phyloP scores from a whole-genome alignment of 2,888 invertebrate species.

The Heliconius erato region DNA sequence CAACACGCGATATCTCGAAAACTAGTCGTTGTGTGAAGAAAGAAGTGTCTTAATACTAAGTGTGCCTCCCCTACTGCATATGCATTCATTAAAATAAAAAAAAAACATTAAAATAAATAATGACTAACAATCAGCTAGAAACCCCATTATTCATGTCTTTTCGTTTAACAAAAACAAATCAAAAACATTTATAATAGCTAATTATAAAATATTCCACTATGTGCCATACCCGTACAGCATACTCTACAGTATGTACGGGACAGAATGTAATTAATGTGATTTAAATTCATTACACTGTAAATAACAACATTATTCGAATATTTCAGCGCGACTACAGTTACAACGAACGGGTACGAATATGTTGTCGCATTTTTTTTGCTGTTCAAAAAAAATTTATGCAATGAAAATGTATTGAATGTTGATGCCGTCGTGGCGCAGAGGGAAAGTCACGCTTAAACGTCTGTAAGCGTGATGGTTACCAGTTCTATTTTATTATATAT shows the following conservation, averaged over 20 bases:
- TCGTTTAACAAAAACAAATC: background rate
- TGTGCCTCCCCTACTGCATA: too few species aligned
- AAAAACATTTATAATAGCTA: background rate
- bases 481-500: too few species aligned
- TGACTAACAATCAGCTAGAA: background rate
- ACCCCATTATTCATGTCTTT: background rate
- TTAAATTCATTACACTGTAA: conserved; percentile 28
- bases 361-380: conserved; percentile 39
- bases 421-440: background rate
- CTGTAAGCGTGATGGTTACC: too few species aligned
- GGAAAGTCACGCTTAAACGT: too few species aligned
- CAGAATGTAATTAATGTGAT: conserved; percentile 25
- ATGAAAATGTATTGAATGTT: background rate
- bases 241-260: conserved; percentile 3
- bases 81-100: too few species aligned
- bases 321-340: conserved; percentile 31
- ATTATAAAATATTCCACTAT: background rate
- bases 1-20: too few species aligned
- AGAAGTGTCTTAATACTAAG: too few species aligned
- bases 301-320: conserved; percentile 35
- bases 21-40: too few species aligned
- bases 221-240: background rate
- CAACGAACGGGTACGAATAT: conserved; percentile 29
- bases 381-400: conserved; percentile 19
- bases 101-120: background rate